These are phyloP conservation scores for Pagetopsis macropterus DNA, from an alignment of 2,797 vertebrate genomes.

Conservation along the genomic window DNA sequence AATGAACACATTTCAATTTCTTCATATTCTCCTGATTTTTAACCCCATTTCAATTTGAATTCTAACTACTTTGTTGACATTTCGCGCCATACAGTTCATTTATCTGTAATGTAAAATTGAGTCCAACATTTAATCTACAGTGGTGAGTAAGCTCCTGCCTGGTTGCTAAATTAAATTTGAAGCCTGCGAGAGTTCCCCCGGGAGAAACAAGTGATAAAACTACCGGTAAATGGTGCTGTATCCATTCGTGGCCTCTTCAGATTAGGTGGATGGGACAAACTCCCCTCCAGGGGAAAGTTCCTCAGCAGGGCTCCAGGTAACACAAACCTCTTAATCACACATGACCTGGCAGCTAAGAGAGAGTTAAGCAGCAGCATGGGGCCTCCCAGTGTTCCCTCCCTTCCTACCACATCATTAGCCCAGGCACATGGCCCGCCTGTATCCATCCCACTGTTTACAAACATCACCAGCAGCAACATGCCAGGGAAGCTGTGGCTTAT, in stretches of 20 bases:
- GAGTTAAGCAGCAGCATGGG: slow-evolving; percentile 82
- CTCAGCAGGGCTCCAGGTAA: slow-evolving; percentile 87
- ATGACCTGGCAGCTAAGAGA: slow-evolving; percentile 85
- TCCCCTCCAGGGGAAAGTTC: slow-evolving; percentile 72
- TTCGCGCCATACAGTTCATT: slow-evolving; percentile 3
- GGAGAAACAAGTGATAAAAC: slow-evolving; percentile 70
- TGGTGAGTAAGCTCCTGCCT: slow-evolving; percentile 46
- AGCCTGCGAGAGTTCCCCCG: slow-evolving; percentile 56
- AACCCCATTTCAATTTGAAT: neutral
- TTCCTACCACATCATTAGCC: slow-evolving; percentile 76
- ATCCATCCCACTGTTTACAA: slow-evolving; percentile 87
- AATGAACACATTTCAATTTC: slow-evolving; percentile 1
- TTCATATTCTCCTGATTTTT: neutral
- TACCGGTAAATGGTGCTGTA: slow-evolving; percentile 66
- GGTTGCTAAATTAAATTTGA: slow-evolving; percentile 72
- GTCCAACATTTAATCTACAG: slow-evolving; percentile 48
- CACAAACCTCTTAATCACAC: slow-evolving; percentile 89
- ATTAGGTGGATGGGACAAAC: slow-evolving; percentile 77
- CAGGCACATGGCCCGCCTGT: slow-evolving; percentile 72
- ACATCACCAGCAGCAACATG: slow-evolving; percentile 89
- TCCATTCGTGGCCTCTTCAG: slow-evolving; percentile 70
- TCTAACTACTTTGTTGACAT: neutral
- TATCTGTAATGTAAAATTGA: slow-evolving; percentile 32
- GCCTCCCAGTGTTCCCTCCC: slow-evolving; percentile 73
- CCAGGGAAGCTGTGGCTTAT: slow-evolving; percentile 88